These are phyloP conservation scores for Laterallus jamaicensis DNA, from an alignment of 2,113 vertebrate species.

Conservation along the genomic window DNA sequence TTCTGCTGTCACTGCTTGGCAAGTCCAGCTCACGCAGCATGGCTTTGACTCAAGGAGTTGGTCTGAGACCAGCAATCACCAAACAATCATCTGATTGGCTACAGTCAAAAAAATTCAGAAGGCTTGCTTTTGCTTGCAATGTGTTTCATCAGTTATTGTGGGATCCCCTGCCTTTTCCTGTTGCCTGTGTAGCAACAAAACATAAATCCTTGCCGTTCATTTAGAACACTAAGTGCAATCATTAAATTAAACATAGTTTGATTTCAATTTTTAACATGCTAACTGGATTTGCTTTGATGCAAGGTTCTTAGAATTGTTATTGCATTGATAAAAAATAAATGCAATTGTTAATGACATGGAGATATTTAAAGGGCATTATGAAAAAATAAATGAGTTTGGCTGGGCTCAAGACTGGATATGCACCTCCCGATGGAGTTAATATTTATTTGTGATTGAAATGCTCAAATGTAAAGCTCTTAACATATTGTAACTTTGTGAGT, in stretches of 20 bases:
- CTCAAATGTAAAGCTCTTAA: neutral
- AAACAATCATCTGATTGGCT: neutral
- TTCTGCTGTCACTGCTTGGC: slow-evolving; percentile 27
- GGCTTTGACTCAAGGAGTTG: slow-evolving; percentile 31
- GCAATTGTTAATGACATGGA: neutral
- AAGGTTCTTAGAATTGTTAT: neutral
- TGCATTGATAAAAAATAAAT: neutral
- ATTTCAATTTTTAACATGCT: neutral
- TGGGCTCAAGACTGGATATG: neutral
- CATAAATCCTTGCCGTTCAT: neutral
- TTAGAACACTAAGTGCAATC: neutral
- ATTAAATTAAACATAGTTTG: neutral
- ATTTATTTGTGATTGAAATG: neutral
- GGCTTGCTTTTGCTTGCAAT: neutral
- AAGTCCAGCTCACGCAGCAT: neutral
- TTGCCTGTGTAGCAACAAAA: neutral
- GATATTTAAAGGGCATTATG: neutral
- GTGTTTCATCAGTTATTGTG: neutral
- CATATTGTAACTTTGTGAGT: neutral
- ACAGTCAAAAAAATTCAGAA: neutral
- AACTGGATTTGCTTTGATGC: neutral
- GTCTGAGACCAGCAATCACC: slow-evolving; percentile 1
- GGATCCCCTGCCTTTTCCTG: neutral
- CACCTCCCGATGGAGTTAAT: neutral
- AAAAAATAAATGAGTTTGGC: neutral